Evolutionary conservation across 2,113 vertebrate genomes (phyloP).

Genomic region (Peromyscus polionotus): DNA sequence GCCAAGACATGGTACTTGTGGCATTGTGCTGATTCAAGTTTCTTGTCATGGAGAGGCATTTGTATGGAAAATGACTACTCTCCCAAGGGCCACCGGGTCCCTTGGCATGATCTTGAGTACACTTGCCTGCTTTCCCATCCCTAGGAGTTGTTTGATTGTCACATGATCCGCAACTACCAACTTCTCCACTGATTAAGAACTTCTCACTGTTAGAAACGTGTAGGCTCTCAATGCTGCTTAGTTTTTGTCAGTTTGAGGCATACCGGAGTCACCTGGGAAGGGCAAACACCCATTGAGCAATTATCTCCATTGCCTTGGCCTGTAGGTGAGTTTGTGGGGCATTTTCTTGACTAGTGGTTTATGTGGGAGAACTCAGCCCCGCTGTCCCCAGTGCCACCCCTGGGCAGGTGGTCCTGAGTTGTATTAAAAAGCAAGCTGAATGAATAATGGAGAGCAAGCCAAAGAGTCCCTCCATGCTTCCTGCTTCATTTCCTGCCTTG

Average conservation of each 20-base stretch:
- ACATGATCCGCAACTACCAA: constrained; percentile 65
- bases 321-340: background rate
- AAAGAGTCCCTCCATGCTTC: background rate
- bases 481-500: background rate
- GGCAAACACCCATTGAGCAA: background rate
- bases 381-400: background rate
- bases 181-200: constrained; percentile 57
- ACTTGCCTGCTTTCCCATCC: constrained; percentile 23
- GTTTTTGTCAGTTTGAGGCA: background rate
- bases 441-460: background rate
- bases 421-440: background rate
- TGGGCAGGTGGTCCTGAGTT: background rate
- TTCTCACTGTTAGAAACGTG: constrained; percentile 61
- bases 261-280: background rate
- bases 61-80: too few species aligned
- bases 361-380: background rate
- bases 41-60: background rate
- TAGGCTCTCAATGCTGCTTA: background rate
- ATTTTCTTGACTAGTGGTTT: background rate
- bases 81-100: too few species aligned
- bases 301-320: background rate
- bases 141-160: constrained; percentile 41
- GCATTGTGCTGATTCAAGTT: background rate
- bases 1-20: background rate
- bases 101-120: background rate